Evolutionary conservation across 2,888 invertebrate genomes (phyloP).

Genomic region (Heliconius sara): DNA sequence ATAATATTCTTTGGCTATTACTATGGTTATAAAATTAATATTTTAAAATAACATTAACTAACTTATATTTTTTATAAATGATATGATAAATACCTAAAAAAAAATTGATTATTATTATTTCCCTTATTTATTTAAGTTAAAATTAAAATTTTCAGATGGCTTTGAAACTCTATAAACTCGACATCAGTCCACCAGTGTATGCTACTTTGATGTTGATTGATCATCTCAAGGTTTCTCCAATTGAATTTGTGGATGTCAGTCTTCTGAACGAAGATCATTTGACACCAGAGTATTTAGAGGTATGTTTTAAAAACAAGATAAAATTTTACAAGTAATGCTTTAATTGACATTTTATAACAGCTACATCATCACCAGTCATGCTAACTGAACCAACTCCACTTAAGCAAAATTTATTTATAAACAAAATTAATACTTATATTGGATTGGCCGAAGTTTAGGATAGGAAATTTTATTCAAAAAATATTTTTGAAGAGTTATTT

Average conservation of each 20-base stretch:
- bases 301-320: conserved; percentile 48
- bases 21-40: no score
- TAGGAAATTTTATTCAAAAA: background rate
- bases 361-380: background rate
- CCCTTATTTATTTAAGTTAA: background rate
- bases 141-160: no score
- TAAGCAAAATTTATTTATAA: background rate
- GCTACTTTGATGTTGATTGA: conserved; percentile 58
- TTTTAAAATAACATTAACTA: background rate
- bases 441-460: background rate
- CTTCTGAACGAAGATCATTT: conserved; percentile 62
- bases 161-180: no score
- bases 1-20: no score
- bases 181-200: conserved; percentile 65
- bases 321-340: background rate
- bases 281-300: conserved; percentile 71
- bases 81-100: background rate
- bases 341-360: background rate
- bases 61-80: background rate
- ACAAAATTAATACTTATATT: background rate
- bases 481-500: background rate
- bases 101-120: background rate
- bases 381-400: background rate
- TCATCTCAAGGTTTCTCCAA: conserved; percentile 52
- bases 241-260: conserved; percentile 58